Conservation (phyloP, 2,797 vertebrate species). For the Takifugu ocellatus region DNA sequence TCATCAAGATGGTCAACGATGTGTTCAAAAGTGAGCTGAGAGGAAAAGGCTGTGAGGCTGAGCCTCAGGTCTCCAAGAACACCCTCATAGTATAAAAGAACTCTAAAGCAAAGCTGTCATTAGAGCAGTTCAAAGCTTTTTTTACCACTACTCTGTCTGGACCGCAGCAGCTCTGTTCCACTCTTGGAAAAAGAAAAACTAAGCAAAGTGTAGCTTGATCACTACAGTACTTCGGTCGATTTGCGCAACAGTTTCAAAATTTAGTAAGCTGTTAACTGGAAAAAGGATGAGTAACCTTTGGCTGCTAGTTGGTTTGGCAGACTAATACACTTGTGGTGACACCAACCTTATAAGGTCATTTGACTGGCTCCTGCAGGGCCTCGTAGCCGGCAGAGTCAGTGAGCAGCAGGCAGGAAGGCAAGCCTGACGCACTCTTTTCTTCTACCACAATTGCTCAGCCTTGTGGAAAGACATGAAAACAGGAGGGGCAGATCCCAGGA, state of each 20-base stretch:
- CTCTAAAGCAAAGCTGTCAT: conserved; percentile 34
- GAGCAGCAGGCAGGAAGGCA: conserved; percentile 42
- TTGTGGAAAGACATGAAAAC: conserved; percentile 40
- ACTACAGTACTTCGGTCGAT: background rate
- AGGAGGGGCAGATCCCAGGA: conserved; percentile 37
- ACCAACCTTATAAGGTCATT: conserved; percentile 41
- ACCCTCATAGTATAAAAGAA: conserved; percentile 37
- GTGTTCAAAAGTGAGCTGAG: no score
- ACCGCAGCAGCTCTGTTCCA: conserved; percentile 1
- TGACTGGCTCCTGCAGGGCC: conserved; percentile 27
- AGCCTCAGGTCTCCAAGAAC: conserved; percentile 23
- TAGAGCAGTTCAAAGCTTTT: conserved; percentile 16
- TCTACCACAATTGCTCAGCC: conserved; percentile 54
- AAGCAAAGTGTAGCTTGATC: background rate
- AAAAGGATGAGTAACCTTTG: background rate
- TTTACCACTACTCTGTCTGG: conserved; percentile 6
- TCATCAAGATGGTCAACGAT: no score
- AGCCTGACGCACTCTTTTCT: conserved; percentile 27
- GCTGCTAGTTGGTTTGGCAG: background rate
- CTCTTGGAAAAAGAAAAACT: background rate
- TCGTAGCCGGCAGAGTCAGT: conserved; percentile 43
- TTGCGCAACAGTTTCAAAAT: background rate
- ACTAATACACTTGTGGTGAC: conserved; percentile 7
- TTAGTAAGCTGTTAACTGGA: background rate
- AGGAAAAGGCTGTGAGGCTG: background rate